Base-by-base conservation (phyloP, 2,113 vertebrate genomes). In the Scomber japonicus region DNA sequence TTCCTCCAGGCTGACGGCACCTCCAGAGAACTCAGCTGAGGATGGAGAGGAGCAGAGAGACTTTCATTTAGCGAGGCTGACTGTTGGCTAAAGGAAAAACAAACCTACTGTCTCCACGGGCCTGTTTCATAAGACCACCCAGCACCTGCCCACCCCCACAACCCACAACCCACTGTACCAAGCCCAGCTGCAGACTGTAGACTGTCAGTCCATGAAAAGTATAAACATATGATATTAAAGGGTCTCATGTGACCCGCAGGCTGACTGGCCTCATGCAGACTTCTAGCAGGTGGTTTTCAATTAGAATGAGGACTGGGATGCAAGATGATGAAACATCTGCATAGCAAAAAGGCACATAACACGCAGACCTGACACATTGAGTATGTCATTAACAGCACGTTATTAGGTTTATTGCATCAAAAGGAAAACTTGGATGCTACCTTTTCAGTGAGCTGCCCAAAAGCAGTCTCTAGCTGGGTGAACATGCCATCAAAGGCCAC, bases 401-500 rank as follows among this genome's bases (percentile, higher is more conserved):
- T 21, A 56, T 21, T 56, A 15, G 30, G 19, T 9, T 16, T 21
- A 16, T 14, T n/a, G 19, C 3, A 71, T 19, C 1, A 44, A 13
- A 55, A 59, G 8, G 31, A 4, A 19, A 31, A 16, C 4, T 0
- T 1, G 4, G 3, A 11, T 0, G 35, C 8, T 96, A 99, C 98
- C 98, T 99, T 99, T 62, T 99, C 98, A 80, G 97, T 95, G 83
- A 99, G 93, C 83, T 98, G 96, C 11, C 96, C 96, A 90, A 99
- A 99, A 8, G 98, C 97, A 10, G 96, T 96, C 93, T 99, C 98
- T 55, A 99, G 96, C 90, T 99, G 98, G 16, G 97, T 97, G 90
- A 99, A 99, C 97, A 99, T 99, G 89, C 98, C 98, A 66, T 99
- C 97, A 89, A 99, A 99, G 57, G 98, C 98, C 46, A 99, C 98